phyloP scores from a whole-genome alignment of 2,888 invertebrate species.

The Adelphocoris suturalis region DNA sequence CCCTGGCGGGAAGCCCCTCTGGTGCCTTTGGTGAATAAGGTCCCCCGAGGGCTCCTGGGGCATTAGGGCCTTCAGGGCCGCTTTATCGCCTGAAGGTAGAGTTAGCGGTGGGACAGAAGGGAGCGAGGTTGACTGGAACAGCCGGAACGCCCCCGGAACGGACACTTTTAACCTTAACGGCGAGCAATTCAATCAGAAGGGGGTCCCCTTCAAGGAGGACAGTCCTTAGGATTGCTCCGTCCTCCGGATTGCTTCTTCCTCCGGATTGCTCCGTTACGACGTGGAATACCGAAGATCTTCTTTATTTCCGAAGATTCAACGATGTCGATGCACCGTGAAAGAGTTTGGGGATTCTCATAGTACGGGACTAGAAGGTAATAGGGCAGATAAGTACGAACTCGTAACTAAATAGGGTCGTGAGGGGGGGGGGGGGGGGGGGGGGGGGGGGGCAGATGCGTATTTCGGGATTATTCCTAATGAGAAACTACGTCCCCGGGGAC shows the following conservation, averaged over 20 bases:
- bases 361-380: not conserved
- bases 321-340: not conserved
- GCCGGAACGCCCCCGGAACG: not conserved
- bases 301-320: not conserved
- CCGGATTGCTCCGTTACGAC: not conserved
- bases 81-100: constrained; percentile 55
- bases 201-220: not conserved
- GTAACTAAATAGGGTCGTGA: no score
- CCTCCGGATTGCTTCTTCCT: not conserved
- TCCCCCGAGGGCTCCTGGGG: constrained; percentile 2
- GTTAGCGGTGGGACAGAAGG: constrained; percentile 19
- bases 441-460: no score
- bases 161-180: constrained; percentile 65
- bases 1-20: constrained; percentile 29
- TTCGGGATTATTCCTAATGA: no score
- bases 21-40: constrained; percentile 62
- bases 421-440: no score
- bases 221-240: not conserved
- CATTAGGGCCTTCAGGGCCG: not conserved
- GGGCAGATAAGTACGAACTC: no score
- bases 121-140: not conserved
- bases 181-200: constrained; percentile 65
- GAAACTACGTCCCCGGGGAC: no score
- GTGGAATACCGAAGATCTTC: not conserved
- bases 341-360: not conserved